Conservation (phyloP, 2,888 invertebrate species). For the Xanthia togata region DNA sequence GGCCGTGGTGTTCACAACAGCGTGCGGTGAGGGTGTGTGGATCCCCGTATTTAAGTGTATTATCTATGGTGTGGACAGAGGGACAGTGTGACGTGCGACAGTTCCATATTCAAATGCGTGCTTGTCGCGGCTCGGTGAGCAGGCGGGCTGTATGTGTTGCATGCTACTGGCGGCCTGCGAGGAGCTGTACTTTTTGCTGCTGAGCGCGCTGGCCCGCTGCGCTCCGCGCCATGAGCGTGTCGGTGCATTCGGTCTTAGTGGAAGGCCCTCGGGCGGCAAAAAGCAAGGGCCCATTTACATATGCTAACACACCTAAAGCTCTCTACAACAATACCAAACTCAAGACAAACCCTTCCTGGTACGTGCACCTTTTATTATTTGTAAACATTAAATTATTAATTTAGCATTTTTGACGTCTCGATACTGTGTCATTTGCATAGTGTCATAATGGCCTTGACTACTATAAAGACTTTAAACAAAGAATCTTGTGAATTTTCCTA, state of each 20-base stretch:
- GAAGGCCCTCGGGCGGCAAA: conserved; percentile 82
- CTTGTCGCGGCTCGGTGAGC: conserved; percentile 3
- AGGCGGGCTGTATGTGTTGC: conserved; percentile 78
- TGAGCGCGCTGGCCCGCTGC: conserved; percentile 55
- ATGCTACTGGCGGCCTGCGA: conserved; percentile 76
- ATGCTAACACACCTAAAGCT: conserved; percentile 91
- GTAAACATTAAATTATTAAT: background rate
- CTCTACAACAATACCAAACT: conserved; percentile 91
- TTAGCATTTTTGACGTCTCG: background rate
- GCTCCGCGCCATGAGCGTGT: conserved; percentile 78
- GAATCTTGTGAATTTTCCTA: background rate
- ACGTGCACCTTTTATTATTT: conserved; percentile 63
- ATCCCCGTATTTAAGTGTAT: no score
- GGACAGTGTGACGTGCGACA: conserved; percentile 29
- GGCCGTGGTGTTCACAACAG: background rate
- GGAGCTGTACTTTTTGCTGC: conserved; percentile 74
- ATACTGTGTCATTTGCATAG: background rate
- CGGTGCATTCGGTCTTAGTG: conserved; percentile 84
- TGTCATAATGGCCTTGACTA: conserved; percentile 6
- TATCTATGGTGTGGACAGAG: background rate
- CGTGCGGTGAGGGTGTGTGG: background rate
- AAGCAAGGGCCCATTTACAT: conserved; percentile 88
- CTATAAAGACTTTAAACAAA: background rate
- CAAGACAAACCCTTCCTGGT: conserved; percentile 85
- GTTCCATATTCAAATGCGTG: conserved; percentile 59